These are phyloP conservation scores for Kryptolebias ocellatus DNA, from an alignment of 2,797 vertebrate species.

Conservation along the genomic window DNA sequence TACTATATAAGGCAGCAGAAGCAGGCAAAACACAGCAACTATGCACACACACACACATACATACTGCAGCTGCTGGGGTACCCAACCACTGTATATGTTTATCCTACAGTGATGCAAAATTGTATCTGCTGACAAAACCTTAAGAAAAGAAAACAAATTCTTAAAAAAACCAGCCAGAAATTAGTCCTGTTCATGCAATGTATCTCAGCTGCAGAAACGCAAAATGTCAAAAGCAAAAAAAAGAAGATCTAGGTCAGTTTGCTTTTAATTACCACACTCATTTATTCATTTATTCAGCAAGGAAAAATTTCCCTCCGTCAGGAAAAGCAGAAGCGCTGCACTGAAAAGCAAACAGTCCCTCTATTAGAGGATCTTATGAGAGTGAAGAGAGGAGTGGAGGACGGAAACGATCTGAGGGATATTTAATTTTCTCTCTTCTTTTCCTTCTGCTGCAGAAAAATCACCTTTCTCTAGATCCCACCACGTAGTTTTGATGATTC, in stretches of 20 bases:
- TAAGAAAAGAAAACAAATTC: slow-evolving; percentile 18
- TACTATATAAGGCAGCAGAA: slow-evolving; percentile 31
- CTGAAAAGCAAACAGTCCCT: slow-evolving; percentile 80
- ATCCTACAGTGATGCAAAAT: slow-evolving; percentile 47
- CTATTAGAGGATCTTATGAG: slow-evolving; percentile 71
- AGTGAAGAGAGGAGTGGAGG: slow-evolving; percentile 47
- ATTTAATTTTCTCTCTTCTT: slow-evolving; percentile 33
- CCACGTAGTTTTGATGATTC: slow-evolving; percentile 49
- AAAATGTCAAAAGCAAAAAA: slow-evolving; percentile 48
- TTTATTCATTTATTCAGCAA: slow-evolving; percentile 85
- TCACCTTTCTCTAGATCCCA: slow-evolving; percentile 41
- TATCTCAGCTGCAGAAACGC: slow-evolving; percentile 37
- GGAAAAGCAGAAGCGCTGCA: slow-evolving; percentile 69
- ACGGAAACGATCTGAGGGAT: slow-evolving; percentile 51
- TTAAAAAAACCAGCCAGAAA: slow-evolving; percentile 24
- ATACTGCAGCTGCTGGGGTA: slow-evolving; percentile 25
- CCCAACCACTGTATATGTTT: slow-evolving; percentile 21
- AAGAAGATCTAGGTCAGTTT: slow-evolving; percentile 79
- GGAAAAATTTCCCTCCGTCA: slow-evolving; percentile 65
- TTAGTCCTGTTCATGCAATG: slow-evolving; percentile 22
- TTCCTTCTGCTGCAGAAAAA: slow-evolving; percentile 26
- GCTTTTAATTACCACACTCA: slow-evolving; percentile 81
- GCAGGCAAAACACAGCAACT: slow-evolving; percentile 23
- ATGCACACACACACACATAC: slow-evolving; percentile 25
- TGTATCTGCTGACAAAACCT: slow-evolving; percentile 47